phyloP scores from a whole-genome alignment of 2,113 vertebrate genomes.

The Rhizomys pruinosus region DNA sequence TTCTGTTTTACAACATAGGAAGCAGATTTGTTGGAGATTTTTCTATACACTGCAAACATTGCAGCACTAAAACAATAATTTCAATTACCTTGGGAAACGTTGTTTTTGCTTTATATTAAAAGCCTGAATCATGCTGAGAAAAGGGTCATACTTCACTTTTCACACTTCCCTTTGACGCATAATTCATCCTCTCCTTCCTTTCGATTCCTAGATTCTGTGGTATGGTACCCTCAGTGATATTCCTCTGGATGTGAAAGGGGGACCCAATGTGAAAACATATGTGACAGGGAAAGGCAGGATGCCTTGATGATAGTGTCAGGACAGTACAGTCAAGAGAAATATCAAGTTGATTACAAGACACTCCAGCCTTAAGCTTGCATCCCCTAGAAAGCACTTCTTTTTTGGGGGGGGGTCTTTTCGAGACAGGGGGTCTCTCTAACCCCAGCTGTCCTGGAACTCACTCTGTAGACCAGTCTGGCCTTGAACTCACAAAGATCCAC shows the following conservation, averaged over 20 bases:
- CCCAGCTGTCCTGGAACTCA: too few species aligned
- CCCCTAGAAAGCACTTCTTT: slow-evolving; percentile 18
- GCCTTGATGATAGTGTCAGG: not conserved
- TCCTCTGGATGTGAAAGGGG: not conserved
- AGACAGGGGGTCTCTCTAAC: too few species aligned
- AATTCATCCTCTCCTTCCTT: not conserved
- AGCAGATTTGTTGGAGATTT: not conserved
- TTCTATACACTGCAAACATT: not conserved
- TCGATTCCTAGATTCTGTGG: not conserved
- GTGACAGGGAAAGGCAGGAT: not conserved
- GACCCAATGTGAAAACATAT: not conserved
- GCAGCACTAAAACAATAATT: not conserved
- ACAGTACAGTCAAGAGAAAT: not conserved
- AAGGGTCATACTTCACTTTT: not conserved
- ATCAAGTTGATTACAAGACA: not conserved
- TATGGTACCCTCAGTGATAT: not conserved
- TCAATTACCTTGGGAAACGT: not conserved
- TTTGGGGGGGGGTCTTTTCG: too few species aligned
- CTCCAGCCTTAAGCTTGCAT: not conserved
- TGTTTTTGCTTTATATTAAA: not conserved
- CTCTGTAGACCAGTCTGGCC: too few species aligned
- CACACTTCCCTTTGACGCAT: not conserved
- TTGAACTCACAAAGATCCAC: too few species aligned
- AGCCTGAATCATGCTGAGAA: not conserved
- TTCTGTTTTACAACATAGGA: not conserved